These are phyloP conservation scores for Pseudeuparius sepicola DNA, from an alignment of 2,888 invertebrate species.

Conservation along the genomic window DNA sequence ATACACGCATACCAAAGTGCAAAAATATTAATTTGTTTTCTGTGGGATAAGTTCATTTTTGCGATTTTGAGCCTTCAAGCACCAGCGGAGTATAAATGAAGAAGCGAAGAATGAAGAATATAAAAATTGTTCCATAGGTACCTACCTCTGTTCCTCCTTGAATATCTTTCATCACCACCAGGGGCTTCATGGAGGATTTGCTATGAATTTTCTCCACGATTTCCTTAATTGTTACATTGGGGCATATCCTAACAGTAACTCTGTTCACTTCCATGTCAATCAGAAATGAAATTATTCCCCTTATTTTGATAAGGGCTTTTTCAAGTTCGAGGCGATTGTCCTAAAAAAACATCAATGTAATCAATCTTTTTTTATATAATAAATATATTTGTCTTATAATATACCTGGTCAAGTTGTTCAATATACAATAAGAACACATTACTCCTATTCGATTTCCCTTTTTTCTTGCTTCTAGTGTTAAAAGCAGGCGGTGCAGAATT, in stretches of 20 bases:
- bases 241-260: constrained; percentile 27
- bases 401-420: constrained; percentile 17
- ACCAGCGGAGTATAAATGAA: too few relatives aligned
- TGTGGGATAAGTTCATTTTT: too few relatives aligned
- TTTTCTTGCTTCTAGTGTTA: constrained; percentile 19
- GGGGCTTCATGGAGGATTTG: constrained; percentile 22
- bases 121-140: constrained; percentile 8
- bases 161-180: constrained; percentile 24
- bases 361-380: too few relatives aligned
- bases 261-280: constrained; percentile 25
- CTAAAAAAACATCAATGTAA: too few relatives aligned
- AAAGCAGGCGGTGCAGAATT: constrained; percentile 19
- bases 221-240: constrained; percentile 23
- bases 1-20: constrained; percentile 9
- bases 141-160: constrained; percentile 22
- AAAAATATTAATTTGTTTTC: too few relatives aligned
- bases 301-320: constrained; percentile 24
- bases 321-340: constrained; percentile 23
- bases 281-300: constrained; percentile 30
- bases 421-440: constrained; percentile 17
- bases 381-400: neutral
- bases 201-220: constrained; percentile 23
- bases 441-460: constrained; percentile 15
- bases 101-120: too few relatives aligned
- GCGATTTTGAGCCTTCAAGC: too few relatives aligned